Evolutionary conservation across 2,113 vertebrate genomes (phyloP), one percentile per base, ranked within the genome.

Genomic region (Pandion haliaetus): DNA sequence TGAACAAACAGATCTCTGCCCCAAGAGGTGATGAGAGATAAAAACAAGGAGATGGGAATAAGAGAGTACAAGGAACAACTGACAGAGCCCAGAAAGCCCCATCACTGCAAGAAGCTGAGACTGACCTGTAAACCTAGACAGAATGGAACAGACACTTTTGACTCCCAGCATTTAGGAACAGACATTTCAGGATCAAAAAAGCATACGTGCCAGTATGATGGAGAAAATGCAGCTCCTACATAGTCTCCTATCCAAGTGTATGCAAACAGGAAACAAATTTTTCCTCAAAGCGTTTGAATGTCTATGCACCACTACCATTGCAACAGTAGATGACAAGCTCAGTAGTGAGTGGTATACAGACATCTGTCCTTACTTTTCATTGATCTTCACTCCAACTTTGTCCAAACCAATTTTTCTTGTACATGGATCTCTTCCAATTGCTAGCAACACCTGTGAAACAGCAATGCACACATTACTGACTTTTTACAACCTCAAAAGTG

Each of bases 351-450:
- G 7, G 19, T 6, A 15, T 9, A 50, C 47, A 89, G 55, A 28
- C 4, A 31, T 6, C 79, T 67, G 40, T 58, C 85, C 98, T 97
- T 98, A 99, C 99, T 98, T 98, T 94, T 98, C 98, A 94, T 98
- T 98, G 94, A 98, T 98, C 81, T 93, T 98, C 91, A 99, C 98
- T 54, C 99, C 98, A 4, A 99, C 98, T 6, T 97, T 97, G 54
- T 99, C 98, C 90, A 99, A 97, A 62, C 98, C 99, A 61, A 99
- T 98, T 63, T 93, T 98, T 72, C 97, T 96, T 21, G 98, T 99
- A 88, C 98, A 98, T 14, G 98, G 81, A 73, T 99, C 98, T 95
- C 98, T 98, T 94, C 99, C 98, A 5, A 99, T 97, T 52, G 98
- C 98, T 50, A 99, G 88, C 91, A 99, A 82, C 36, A 99, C 98